Conservation (phyloP, 2,888 invertebrate species). For the Xestobium rufovillosum region DNA sequence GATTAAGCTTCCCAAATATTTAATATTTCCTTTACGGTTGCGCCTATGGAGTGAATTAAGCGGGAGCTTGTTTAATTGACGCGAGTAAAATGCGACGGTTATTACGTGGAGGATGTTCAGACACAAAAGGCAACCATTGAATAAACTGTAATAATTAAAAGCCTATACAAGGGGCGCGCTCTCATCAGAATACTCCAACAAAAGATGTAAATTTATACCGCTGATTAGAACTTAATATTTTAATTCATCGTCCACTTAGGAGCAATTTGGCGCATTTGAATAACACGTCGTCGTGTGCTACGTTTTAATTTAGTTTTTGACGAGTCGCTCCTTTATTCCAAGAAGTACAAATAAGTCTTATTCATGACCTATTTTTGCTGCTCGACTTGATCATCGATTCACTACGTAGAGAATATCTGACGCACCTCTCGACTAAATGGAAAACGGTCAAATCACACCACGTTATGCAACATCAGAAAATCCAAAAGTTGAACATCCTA, state of each 20-base stretch:
- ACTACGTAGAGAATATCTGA: too few relatives aligned
- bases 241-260: slow-evolving; percentile 6
- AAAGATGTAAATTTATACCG: slow-evolving; percentile 17
- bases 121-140: slow-evolving; percentile 11
- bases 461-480: too few relatives aligned
- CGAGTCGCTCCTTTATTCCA: too few relatives aligned
- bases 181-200: slow-evolving; percentile 15
- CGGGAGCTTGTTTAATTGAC: background rate
- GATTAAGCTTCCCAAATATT: slow-evolving; percentile 25
- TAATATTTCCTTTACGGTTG: slow-evolving; percentile 9
- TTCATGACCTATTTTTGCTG: too few relatives aligned
- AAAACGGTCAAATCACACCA: too few relatives aligned
- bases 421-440: too few relatives aligned
- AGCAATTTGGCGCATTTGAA: too few relatives aligned
- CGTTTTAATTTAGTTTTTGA: too few relatives aligned
- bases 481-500: too few relatives aligned
- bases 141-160: slow-evolving; percentile 19
- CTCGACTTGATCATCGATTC: too few relatives aligned
- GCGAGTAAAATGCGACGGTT: background rate
- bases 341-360: too few relatives aligned
- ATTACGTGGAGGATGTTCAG: background rate
- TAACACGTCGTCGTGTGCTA: too few relatives aligned
- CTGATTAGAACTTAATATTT: slow-evolving; percentile 11
- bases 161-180: slow-evolving; percentile 17
- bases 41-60: background rate